Evolutionary conservation across 2,888 invertebrate genomes (phyloP).

Genomic region (Rhagophthalmus giganteus): DNA sequence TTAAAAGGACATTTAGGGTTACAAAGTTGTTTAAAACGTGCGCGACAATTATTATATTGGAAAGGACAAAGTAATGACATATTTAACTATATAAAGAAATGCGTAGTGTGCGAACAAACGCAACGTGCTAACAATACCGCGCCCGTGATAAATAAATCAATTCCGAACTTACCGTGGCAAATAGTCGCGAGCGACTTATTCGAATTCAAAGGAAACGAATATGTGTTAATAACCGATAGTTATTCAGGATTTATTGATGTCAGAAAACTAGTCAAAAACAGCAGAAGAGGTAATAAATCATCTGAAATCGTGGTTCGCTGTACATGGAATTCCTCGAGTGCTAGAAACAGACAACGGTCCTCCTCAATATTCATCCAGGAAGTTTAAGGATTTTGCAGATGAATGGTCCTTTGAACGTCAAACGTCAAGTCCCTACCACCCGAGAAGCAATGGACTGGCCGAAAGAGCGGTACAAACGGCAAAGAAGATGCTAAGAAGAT

Average conservation of each 20-base stretch:
- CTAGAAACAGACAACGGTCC: no score
- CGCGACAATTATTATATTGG: slow-evolving; percentile 20
- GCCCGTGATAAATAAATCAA: slow-evolving; percentile 3
- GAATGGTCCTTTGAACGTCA: no score
- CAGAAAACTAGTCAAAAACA: no score
- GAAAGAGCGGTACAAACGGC: no score
- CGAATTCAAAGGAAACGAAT: slow-evolving; percentile 9
- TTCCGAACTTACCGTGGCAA: slow-evolving; percentile 13
- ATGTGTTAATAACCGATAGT: slow-evolving; percentile 14
- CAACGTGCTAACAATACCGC: slow-evolving; percentile 11
- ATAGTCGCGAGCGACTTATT: slow-evolving; percentile 19
- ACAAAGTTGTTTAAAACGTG: slow-evolving; percentile 19
- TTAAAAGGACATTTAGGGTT: slow-evolving; percentile 21
- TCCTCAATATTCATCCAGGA: no score
- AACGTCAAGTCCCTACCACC: no score
- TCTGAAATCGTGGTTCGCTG: no score
- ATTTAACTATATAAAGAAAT: slow-evolving; percentile 7
- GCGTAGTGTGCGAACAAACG: no score
- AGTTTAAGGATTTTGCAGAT: no score
- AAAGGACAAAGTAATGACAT: slow-evolving; percentile 16
- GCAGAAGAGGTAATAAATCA: slow-evolving; percentile 7
- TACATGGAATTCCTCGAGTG: no score
- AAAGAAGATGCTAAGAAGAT: no score
- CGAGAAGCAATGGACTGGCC: no score
- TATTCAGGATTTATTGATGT: slow-evolving; percentile 23